Base-by-base conservation (phyloP, 2,888 invertebrate genomes). In the Ichneumoninae sp. region DNA sequence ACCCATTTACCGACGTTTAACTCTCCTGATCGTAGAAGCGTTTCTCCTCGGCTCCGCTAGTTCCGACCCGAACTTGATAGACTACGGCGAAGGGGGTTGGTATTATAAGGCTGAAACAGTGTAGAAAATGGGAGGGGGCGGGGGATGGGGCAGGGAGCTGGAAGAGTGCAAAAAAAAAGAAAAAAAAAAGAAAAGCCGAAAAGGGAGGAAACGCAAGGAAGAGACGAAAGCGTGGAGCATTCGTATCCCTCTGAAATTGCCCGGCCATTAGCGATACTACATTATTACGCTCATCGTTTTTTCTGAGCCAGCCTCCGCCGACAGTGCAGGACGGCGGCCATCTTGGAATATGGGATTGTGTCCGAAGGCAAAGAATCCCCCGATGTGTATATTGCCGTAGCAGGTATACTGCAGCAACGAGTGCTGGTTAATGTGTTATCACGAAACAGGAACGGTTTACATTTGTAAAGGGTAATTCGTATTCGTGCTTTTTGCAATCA, bases 261-360 rank as follows among this genome's bases (percentile, higher is more conserved):
- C 90, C 93, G 90, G 90, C 93, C 93, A 93, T 93, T 93, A 93
- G 93, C 91, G 91, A 93, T 93, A 93, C 93, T 92, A 91, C 93
- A 93, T 93, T 93, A 93, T 93, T 93, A 93, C 93, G 91, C 87
- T 92, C 91, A 90, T 93, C 90, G 91, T 92, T 92, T 92, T 92
- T 93, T 93, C 91, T 90, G 86, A 87, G 89, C 87, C 89, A 90
- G 89, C 90, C 91, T 91, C 91, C 89, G 88, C 90, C 90, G 89
- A 88, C 87, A 76, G 71, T 79, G 79, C 82, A 76, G 71, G 88
- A 88, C 87, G 82, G 80, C 93, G 90, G 93, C 93, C 93, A 93
- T 93, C 91, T 93, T 93, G 93, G 90, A 92, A 91, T 91, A 92
- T 90, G 88, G 90, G 87, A 93, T 93, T 90, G 89, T 89, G 89